Conservation (phyloP, 2,888 invertebrate species). For the Brassicogethes aeneus region DNA sequence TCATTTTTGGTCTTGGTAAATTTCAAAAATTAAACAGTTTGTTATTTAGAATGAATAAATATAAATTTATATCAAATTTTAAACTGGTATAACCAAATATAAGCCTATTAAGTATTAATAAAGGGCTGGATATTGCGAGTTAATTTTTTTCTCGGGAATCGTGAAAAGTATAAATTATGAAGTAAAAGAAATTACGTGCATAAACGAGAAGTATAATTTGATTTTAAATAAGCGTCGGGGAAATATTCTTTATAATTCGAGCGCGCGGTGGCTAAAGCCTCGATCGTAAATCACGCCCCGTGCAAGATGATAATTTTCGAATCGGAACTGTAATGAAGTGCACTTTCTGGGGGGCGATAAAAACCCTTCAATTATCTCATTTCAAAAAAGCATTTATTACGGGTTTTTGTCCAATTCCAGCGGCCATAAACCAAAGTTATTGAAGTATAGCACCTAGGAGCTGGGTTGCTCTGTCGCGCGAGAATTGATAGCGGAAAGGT, state of each 20-base stretch:
- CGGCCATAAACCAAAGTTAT: constrained; percentile 28
- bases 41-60: too few relatives aligned
- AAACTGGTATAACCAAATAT: too few relatives aligned
- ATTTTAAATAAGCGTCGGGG: neutral
- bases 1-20: too few relatives aligned
- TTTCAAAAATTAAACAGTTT: too few relatives aligned
- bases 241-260: neutral
- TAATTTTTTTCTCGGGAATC: too few relatives aligned
- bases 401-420: constrained; percentile 18
- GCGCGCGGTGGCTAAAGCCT: neutral
- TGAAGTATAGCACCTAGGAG: constrained; percentile 31
- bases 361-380: constrained; percentile 13
- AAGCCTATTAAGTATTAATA: too few relatives aligned
- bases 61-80: too few relatives aligned
- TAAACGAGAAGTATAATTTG: neutral
- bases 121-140: too few relatives aligned
- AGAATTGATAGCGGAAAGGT: constrained; percentile 41
- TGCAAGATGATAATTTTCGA: constrained; percentile 12
- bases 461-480: constrained; percentile 27
- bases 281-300: neutral
- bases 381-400: constrained; percentile 20
- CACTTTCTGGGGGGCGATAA: constrained; percentile 2
- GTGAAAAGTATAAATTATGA: neutral
- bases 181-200: neutral
- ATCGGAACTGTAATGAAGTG: constrained; percentile 7